phyloP scores from a whole-genome alignment of 1,140 invertebrate genomes.

The Hydropsyche tenuis region DNA sequence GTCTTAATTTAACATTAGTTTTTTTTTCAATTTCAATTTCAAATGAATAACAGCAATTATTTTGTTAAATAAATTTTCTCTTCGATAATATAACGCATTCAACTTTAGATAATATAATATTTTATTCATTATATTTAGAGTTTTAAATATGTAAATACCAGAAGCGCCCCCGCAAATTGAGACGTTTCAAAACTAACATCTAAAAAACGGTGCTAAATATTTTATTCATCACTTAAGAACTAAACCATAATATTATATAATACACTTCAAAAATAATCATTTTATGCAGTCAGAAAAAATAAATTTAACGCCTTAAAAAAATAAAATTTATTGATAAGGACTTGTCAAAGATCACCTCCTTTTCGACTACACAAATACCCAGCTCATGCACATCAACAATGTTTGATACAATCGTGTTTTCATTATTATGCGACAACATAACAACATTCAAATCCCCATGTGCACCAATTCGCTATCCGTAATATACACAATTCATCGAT shows the following conservation, averaged over 20 bases:
- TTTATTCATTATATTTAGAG: conserved; percentile 19
- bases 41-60: conserved; percentile 48
- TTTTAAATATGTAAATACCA: conserved; percentile 36
- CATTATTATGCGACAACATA: not conserved
- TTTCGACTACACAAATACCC: too few species aligned
- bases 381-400: not conserved
- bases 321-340: conserved; percentile 38
- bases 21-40: conserved; percentile 31
- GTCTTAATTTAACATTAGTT: conserved; percentile 50
- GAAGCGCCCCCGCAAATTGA: conserved; percentile 30
- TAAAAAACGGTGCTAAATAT: conserved; percentile 48
- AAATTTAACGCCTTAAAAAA: conserved; percentile 41
- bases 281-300: conserved; percentile 47
- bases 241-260: conserved; percentile 42
- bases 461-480: not conserved
- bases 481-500: not conserved
- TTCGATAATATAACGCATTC: conserved; percentile 47
- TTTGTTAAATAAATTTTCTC: conserved; percentile 49
- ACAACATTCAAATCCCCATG: conserved; percentile 16
- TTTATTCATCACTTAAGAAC: conserved; percentile 44
- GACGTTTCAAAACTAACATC: conserved; percentile 42
- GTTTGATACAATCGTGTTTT: too few species aligned
- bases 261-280: conserved; percentile 50
- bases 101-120: conserved; percentile 41
- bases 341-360: conserved; percentile 35